A percentile compares a stretch with the other conserved stretches of the same genome.
phyloP scores from a whole-genome alignment of 2,797 vertebrate genomes.

The Tinamus major region DNA sequence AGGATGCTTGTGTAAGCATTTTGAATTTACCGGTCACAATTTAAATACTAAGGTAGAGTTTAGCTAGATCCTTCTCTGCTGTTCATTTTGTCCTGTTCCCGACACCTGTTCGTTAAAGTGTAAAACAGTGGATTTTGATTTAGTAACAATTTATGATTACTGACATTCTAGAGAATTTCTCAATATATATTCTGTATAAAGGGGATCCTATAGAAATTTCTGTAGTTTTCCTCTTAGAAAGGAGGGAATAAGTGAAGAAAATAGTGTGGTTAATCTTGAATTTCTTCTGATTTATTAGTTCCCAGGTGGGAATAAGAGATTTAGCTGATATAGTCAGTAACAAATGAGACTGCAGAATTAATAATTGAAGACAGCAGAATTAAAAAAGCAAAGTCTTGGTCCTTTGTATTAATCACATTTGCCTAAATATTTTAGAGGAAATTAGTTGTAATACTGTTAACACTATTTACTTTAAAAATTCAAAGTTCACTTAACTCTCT shows the following conservation, averaged over 20 bases:
- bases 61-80: background rate
- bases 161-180: background rate
- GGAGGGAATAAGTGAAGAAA: background rate
- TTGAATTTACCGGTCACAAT: background rate
- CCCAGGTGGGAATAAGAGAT: slow-evolving; percentile 16
- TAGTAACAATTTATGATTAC: background rate
- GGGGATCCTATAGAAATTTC: background rate
- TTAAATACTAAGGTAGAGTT: background rate
- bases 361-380: background rate
- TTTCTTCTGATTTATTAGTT: background rate
- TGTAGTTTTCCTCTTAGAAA: background rate
- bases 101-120: background rate
- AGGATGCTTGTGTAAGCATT: background rate
- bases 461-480: background rate
- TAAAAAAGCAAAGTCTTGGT: background rate
- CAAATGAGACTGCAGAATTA: slow-evolving; percentile 33
- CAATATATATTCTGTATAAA: background rate
- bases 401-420: background rate
- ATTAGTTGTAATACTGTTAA: background rate
- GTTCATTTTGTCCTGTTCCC: background rate
- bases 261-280: background rate
- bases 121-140: background rate
- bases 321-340: background rate
- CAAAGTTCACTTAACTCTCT: background rate
- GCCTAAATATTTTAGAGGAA: background rate